A percentile compares a stretch with the other conserved stretches of the same genome.
Evolutionary conservation across 2,888 invertebrate genomes (phyloP).

Genomic region (Syrphus vitripennis): DNA sequence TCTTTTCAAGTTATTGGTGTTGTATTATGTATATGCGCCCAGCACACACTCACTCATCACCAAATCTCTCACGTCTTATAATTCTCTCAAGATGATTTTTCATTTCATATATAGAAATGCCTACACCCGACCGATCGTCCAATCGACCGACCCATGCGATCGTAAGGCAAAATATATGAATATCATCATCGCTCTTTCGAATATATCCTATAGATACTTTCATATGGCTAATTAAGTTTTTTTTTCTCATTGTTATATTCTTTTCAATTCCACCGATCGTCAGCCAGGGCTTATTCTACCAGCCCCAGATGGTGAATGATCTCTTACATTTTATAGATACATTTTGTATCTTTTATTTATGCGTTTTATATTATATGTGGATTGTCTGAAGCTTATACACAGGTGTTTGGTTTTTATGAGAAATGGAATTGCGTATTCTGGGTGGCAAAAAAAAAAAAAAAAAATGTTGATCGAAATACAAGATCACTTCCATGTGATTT

Average conservation of each 20-base stretch:
- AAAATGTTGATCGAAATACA: conserved; percentile 20
- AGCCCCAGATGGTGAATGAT: conserved; percentile 67
- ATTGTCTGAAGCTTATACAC: conserved; percentile 30
- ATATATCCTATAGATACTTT: conserved; percentile 53
- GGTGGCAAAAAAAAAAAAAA: too few relatives aligned
- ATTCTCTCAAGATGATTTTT: conserved; percentile 69
- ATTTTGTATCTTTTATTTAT: conserved; percentile 37
- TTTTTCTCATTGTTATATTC: conserved; percentile 52
- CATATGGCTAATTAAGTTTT: conserved; percentile 53
- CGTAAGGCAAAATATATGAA: conserved; percentile 56
- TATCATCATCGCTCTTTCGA: conserved; percentile 59
- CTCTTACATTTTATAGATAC: conserved; percentile 28
- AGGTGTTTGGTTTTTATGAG: conserved; percentile 46
- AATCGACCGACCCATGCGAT: not conserved
- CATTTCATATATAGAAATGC: conserved; percentile 51
- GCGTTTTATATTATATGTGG: not conserved
- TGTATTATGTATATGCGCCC: conserved; percentile 15
- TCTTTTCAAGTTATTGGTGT: not conserved
- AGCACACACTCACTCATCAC: conserved; percentile 62
- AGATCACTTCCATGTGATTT: conserved; percentile 64
- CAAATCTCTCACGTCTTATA: conserved; percentile 70
- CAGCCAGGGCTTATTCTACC: conserved; percentile 56
- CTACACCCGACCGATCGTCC: not conserved
- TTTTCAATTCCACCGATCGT: conserved; percentile 63
- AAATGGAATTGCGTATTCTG: conserved; percentile 59